A percentile compares a stretch with the other conserved stretches of the same genome.
Evolutionary conservation across 2,888 invertebrate genomes (phyloP).

Genomic region (Cotesia congregata): DNA sequence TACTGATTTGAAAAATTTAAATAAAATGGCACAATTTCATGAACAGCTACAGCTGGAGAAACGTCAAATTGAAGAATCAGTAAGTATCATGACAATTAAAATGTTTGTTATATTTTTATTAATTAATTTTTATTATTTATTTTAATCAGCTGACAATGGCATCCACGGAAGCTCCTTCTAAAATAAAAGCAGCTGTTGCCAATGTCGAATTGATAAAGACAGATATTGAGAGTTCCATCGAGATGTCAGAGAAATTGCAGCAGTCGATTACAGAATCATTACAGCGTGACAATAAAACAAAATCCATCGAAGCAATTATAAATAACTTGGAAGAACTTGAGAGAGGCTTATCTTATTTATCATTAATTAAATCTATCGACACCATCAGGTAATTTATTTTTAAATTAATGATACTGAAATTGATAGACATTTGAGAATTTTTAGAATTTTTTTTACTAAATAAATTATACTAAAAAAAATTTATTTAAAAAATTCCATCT

Average conservation of each 20-base stretch:
- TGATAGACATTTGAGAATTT: no score
- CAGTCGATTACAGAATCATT: conserved; percentile 68
- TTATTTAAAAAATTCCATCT: no score
- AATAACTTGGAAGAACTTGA: conserved; percentile 74
- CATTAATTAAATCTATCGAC: conserved; percentile 80
- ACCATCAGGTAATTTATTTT: conserved; percentile 75
- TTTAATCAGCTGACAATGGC: conserved; percentile 75
- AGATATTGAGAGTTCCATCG: conserved; percentile 71
- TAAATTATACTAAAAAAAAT: no score
- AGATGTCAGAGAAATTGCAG: conserved; percentile 61
- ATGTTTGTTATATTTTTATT: neutral
- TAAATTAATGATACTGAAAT: no score
- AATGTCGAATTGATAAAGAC: conserved; percentile 74
- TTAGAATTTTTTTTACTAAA: no score
- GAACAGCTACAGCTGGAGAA: conserved; percentile 68
- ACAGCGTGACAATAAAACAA: conserved; percentile 68
- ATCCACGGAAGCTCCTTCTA: conserved; percentile 77
- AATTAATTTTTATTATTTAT: conserved; percentile 21
- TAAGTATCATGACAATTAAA: conserved; percentile 55
- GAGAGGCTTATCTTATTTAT: conserved; percentile 77
- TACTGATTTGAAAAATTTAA: conserved; percentile 72
- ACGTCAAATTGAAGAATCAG: conserved; percentile 69
- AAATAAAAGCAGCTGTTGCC: conserved; percentile 76
- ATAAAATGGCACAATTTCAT: conserved; percentile 72
- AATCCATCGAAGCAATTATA: conserved; percentile 74